Evolutionary conservation across 2,113 vertebrate species (phyloP).

Genomic region (Cavia porcellus): DNA sequence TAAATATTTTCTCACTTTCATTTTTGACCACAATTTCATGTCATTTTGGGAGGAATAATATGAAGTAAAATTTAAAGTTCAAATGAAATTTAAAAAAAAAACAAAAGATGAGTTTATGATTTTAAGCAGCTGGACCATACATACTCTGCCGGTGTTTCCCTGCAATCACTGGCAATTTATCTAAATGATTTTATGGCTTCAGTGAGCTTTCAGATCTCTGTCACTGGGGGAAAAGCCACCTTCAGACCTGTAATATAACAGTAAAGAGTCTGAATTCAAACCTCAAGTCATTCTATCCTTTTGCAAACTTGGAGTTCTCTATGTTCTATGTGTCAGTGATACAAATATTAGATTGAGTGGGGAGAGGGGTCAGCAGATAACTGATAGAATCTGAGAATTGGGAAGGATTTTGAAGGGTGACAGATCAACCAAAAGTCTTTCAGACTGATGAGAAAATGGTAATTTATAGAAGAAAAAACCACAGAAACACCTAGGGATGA

Average conservation of each 20-base stretch:
- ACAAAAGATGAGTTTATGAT: background rate
- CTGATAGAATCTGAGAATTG: background rate
- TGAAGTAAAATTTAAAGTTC: slow-evolving; percentile 24
- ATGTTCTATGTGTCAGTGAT: background rate
- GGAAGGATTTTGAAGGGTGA: background rate
- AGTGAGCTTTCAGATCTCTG: background rate
- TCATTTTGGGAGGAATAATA: background rate
- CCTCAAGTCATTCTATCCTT: background rate
- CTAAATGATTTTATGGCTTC: background rate
- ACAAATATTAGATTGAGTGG: background rate
- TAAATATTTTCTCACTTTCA: slow-evolving; percentile 8
- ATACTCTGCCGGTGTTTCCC: background rate
- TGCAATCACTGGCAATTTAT: background rate
- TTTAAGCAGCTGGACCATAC: background rate
- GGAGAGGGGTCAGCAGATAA: background rate
- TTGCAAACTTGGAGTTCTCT: background rate
- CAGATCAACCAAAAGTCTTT: background rate
- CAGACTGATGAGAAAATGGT: background rate
- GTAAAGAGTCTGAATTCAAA: background rate
- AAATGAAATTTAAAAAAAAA: background rate
- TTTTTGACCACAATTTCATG: background rate
- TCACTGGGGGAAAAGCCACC: background rate
- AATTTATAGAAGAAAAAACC: background rate
- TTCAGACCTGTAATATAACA: background rate
- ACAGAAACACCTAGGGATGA: background rate